These are phyloP conservation scores for Thermophis baileyi DNA, from an alignment of 2,113 vertebrate species.

Conservation along the genomic window DNA sequence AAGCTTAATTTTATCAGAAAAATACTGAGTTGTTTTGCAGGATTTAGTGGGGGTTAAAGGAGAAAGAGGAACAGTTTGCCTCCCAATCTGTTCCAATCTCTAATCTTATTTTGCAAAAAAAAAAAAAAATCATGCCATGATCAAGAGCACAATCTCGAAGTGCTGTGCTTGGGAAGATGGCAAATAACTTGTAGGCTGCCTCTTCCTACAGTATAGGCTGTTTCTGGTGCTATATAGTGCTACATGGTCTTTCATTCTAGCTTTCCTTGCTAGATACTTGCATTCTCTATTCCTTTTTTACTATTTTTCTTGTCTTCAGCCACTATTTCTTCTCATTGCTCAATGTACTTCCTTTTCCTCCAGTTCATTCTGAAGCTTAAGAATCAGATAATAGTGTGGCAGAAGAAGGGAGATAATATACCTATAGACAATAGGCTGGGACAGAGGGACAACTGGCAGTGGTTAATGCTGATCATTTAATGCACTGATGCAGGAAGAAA, in stretches of 20 bases:
- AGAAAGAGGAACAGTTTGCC: background rate
- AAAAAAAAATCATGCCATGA: background rate
- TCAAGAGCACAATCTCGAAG: background rate
- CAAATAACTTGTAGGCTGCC: background rate
- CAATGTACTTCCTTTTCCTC: background rate
- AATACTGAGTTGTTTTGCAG: background rate
- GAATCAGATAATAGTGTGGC: background rate
- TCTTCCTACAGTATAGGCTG: background rate
- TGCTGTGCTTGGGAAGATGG: background rate
- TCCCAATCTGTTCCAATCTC: background rate
- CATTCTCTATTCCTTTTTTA: background rate
- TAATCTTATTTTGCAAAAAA: background rate
- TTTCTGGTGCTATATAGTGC: background rate
- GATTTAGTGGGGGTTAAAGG: background rate
- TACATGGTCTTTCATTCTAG: background rate
- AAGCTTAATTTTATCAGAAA: background rate
- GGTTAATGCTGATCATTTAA: background rate
- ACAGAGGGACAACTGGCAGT: background rate
- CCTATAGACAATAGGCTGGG: background rate
- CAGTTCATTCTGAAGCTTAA: background rate
- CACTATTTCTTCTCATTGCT: background rate
- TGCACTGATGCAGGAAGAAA: background rate
- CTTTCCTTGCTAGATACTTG: background rate
- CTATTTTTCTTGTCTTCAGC: background rate
- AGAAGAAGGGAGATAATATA: background rate